Conservation (phyloP, 2,888 invertebrate genomes). For the Zaprionus bogoriensis region DNA sequence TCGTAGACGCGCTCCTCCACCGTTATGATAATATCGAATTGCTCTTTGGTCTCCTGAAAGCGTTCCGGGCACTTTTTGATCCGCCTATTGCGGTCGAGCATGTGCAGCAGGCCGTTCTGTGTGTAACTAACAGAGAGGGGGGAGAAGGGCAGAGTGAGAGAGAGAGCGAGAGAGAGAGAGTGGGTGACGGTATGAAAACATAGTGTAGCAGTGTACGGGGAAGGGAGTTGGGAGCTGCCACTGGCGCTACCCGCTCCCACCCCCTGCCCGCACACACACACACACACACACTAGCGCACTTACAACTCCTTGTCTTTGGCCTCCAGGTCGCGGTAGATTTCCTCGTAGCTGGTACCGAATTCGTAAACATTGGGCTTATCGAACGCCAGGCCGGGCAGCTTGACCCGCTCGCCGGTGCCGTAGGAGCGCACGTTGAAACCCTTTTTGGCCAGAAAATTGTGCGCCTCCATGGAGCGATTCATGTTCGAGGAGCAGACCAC, state of each 20-base stretch:
- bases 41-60: slow-evolving; percentile 94
- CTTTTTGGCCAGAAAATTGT: slow-evolving; percentile 97
- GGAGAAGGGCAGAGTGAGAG: background rate
- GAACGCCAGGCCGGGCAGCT: slow-evolving; percentile 96
- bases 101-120: slow-evolving; percentile 98
- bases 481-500: slow-evolving; percentile 99
- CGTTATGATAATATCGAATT: slow-evolving; percentile 97
- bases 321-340: slow-evolving; percentile 96
- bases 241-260: too few relatives aligned
- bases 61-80: slow-evolving; percentile 97
- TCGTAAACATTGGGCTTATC: slow-evolving; percentile 98
- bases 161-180: background rate
- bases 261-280: background rate
- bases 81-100: slow-evolving; percentile 97
- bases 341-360: slow-evolving; percentile 97
- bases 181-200: background rate
- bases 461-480: slow-evolving; percentile 99
- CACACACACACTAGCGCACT: slow-evolving; percentile 34
- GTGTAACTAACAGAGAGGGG: slow-evolving; percentile 87
- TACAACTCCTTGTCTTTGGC: slow-evolving; percentile 96
- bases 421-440: slow-evolving; percentile 97
- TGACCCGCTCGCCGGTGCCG: slow-evolving; percentile 97
- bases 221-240: too few relatives aligned
- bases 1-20: slow-evolving; percentile 99
- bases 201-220: too few relatives aligned